Base-by-base conservation (phyloP, 53 echinoderm and acorn worm genomes). In the Henricia sp. region DNA sequence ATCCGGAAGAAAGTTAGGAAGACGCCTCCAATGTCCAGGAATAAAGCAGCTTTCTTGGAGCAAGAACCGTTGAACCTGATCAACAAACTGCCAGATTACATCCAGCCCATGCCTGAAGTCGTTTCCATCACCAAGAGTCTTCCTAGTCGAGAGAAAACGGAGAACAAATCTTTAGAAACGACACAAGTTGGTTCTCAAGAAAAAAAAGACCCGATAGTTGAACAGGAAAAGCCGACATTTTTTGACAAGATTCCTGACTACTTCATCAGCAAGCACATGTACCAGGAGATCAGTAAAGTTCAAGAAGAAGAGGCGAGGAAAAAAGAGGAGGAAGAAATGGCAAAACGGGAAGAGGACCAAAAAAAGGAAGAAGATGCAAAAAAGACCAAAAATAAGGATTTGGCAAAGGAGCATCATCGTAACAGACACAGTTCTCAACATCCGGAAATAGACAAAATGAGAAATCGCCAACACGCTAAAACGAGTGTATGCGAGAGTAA, bases 161-260 rank as follows among this genome's bases (percentile, higher is more conserved):
- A n/a, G n/a, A n/a, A n/a, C n/a, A n/a, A n/a, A n/a, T n/a, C 17
- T 27, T 25, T 4, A 29, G 83, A 52, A 23, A 32, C 13, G 23
- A 66, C 11, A 25, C 28, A 10, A 34, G 82, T 72, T 43, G 42
- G 50, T 26, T 27, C 43, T 8, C 24, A 11, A 17, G 19, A 32
- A 10, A 67, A 59, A 26, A 25, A 67, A 34, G 67, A 39, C 16
- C 21, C 23, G 2, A 26, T 17, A 0, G 28, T n/a, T 30, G 23
- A 70, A 29, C 64, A 60, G 37, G 62, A 72, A 2, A 82, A 42
- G 40, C 93, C 91, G 1, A 52, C 58, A 19, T 88, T 91, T 30
- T 95, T 95, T 89, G 95, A 95, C 60, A 95, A 95, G 52, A 95
- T 95, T 25, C 95, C 95, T 0, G 91, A 90, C 33, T 95, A 95